A percentile compares a stretch with the other conserved stretches of the same genome.
phyloP scores from a whole-genome alignment of 2,888 invertebrate genomes.

The Drosophila neoperkinsi region DNA sequence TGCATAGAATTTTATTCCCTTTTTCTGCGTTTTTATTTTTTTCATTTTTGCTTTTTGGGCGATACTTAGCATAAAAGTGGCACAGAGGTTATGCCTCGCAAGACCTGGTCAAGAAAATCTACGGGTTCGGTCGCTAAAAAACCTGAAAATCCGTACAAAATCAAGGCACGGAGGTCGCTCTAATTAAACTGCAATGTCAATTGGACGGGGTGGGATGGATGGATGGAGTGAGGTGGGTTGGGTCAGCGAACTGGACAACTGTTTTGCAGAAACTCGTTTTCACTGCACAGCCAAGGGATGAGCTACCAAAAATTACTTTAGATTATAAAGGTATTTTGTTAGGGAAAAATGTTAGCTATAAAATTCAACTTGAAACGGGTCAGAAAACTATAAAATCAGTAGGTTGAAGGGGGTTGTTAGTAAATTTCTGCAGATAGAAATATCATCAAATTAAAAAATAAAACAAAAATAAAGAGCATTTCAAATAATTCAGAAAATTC shows the following conservation, averaged over 20 bases:
- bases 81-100: conserved; percentile 70
- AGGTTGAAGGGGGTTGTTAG: background rate
- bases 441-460: background rate
- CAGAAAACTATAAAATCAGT: conserved; percentile 10
- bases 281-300: conserved; percentile 16
- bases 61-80: conserved; percentile 66
- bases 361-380: conserved; percentile 21
- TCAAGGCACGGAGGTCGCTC: conserved; percentile 73
- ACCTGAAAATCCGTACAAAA: conserved; percentile 57
- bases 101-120: conserved; percentile 73
- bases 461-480: background rate
- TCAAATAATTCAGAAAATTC: background rate
- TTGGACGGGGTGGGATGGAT: conserved; percentile 46
- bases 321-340: conserved; percentile 36
- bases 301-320: conserved; percentile 17
- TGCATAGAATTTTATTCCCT: conserved; percentile 54
- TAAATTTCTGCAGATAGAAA: background rate
- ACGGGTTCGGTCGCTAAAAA: conserved; percentile 49
- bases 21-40: conserved; percentile 25
- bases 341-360: conserved; percentile 5
- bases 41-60: conserved; percentile 19
- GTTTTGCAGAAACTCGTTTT: conserved; percentile 41
- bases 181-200: conserved; percentile 81
- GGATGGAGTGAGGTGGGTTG: conserved; percentile 8
- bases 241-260: conserved; percentile 61